Percentiles rank a stretch among this genome's conserved stretches.
Evolutionary conservation across 2,797 vertebrate genomes (phyloP).

Genomic region (Rhabdomys pumilio): DNA sequence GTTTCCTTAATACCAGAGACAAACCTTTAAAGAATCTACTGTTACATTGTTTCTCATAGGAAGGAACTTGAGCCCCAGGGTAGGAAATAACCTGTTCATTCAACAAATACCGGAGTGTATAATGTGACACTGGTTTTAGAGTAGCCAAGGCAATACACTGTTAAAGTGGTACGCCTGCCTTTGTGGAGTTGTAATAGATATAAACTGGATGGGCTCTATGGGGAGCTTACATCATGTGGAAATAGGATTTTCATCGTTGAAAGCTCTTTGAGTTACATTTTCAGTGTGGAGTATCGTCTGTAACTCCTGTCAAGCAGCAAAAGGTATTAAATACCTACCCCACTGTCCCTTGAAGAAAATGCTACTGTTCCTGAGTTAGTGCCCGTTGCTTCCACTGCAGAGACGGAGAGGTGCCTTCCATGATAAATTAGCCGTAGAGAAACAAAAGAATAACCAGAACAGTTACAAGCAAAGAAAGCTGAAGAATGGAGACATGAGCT

Average conservation of each 20-base stretch:
- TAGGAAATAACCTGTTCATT: conserved; percentile 46
- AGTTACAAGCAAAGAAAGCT: conserved; percentile 68
- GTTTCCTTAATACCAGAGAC: conserved; percentile 51
- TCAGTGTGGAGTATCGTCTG: conserved; percentile 7
- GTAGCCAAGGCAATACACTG: neutral
- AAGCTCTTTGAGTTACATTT: conserved; percentile 65
- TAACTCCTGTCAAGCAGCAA: conserved; percentile 37
- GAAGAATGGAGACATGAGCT: conserved; percentile 62
- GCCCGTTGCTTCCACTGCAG: conserved; percentile 49
- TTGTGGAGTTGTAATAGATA: conserved; percentile 42
- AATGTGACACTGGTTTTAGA: conserved; percentile 57
- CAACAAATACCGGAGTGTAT: conserved; percentile 38
- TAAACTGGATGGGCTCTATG: conserved; percentile 32
- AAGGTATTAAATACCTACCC: conserved; percentile 8
- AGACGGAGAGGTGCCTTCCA: conserved; percentile 64
- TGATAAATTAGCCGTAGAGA: conserved; percentile 70
- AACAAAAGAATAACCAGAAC: conserved; percentile 65
- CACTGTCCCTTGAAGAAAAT: conserved; percentile 62
- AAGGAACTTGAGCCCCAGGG: conserved; percentile 44
- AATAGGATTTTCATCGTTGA: conserved; percentile 41
- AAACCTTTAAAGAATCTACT: conserved; percentile 3
- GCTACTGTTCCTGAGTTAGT: conserved; percentile 39
- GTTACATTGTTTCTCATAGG: conserved; percentile 51
- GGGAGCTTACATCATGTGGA: conserved; percentile 33
- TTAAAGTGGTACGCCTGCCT: conserved; percentile 12